These are phyloP conservation scores for Brachypodius melanocephalos DNA, from an alignment of 2,113 vertebrate genomes.

Conservation along the genomic window DNA sequence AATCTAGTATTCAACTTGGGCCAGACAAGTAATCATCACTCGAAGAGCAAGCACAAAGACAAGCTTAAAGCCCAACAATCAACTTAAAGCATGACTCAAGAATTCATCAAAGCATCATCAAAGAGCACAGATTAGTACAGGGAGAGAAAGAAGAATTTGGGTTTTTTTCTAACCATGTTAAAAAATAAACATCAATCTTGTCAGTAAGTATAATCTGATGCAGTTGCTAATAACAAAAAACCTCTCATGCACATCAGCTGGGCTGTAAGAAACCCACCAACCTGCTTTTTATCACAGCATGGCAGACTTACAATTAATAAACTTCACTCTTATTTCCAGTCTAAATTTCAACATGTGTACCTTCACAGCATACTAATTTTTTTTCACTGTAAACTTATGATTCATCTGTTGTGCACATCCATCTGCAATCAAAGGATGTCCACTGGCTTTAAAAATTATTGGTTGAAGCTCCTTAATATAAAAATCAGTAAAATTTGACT, in stretches of 20 bases:
- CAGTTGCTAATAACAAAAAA: background rate
- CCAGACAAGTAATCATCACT: background rate
- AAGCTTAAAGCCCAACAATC: background rate
- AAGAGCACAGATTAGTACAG: background rate
- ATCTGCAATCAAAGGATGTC: background rate
- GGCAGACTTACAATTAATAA: background rate
- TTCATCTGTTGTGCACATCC: background rate
- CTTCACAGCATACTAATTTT: background rate
- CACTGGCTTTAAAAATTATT: background rate
- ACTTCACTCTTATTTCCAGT: background rate
- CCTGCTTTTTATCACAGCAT: background rate
- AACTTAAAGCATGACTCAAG: background rate
- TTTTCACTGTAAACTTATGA: background rate
- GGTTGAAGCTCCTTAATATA: background rate
- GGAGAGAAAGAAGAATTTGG: background rate
- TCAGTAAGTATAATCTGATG: background rate
- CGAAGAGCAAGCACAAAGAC: background rate
- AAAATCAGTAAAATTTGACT: background rate
- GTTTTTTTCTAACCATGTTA: background rate
- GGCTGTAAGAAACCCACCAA: background rate
- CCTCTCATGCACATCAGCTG: background rate
- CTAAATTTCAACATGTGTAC: background rate
- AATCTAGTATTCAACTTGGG: background rate
- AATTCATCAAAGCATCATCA: slow-evolving; percentile 3
- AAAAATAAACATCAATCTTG: background rate